Percentiles rank a stretch among this genome's conserved stretches.
phyloP scores from a whole-genome alignment of 2,888 invertebrate species.

The Drosophila fulvimacula region DNA sequence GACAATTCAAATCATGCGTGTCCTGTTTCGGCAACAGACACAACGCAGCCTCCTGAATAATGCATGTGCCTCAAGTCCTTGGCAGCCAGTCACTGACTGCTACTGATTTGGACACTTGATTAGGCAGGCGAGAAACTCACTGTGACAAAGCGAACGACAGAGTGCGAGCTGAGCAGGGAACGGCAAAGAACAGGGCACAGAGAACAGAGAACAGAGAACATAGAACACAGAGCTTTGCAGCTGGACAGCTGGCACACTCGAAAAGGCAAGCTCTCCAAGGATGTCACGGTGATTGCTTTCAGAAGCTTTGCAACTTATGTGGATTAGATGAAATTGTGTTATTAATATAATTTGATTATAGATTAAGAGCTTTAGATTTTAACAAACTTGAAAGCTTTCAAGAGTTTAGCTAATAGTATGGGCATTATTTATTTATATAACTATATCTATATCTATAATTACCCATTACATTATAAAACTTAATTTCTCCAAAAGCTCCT shows the following conservation, averaged over 20 bases:
- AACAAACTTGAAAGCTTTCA: not conserved
- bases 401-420: not conserved
- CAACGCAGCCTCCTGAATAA: slow-evolving; percentile 58
- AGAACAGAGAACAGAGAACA: not conserved
- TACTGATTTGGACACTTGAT: slow-evolving; percentile 71
- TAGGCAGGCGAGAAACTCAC: slow-evolving; percentile 45
- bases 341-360: not conserved
- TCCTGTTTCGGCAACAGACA: slow-evolving; percentile 55
- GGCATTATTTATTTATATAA: too few relatives aligned
- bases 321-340: not conserved
- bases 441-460: too few relatives aligned
- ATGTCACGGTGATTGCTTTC: not conserved
- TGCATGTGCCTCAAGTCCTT: slow-evolving; percentile 56
- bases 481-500: too few relatives aligned
- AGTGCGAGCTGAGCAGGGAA: too few relatives aligned
- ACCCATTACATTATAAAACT: too few relatives aligned
- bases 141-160: slow-evolving; percentile 8
- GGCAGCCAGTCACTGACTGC: slow-evolving; percentile 15
- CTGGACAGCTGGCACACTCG: slow-evolving; percentile 14
- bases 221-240: slow-evolving; percentile 20
- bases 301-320: not conserved
- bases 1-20: slow-evolving; percentile 70
- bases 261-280: not conserved
- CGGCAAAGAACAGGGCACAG: not conserved
- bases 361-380: not conserved